Evolutionary conservation across 2,888 invertebrate genomes (phyloP).

Genomic region (Drosophila algonquin): DNA sequence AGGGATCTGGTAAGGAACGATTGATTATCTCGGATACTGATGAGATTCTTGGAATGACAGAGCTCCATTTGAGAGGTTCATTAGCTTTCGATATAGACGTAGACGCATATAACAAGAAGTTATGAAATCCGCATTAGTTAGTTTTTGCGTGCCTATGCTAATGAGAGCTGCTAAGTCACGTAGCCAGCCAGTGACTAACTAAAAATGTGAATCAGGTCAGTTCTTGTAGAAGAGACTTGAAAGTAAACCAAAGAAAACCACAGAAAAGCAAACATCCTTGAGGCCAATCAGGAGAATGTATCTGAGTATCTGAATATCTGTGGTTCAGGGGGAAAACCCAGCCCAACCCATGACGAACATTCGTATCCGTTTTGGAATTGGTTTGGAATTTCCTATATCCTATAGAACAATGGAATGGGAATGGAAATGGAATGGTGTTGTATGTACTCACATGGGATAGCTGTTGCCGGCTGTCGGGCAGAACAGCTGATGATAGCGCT

Average conservation of each 20-base stretch:
- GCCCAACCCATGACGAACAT: neutral
- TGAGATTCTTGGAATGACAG: neutral
- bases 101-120: neutral
- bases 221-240: conserved; percentile 3
- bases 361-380: conserved; percentile 19
- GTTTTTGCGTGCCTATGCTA: conserved; percentile 30
- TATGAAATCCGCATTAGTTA: conserved; percentile 30
- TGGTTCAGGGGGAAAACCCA: conserved; percentile 10
- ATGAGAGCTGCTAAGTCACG: conserved; percentile 21
- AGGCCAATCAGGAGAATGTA: conserved; percentile 33
- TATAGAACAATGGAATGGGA: conserved; percentile 1
- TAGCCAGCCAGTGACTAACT: neutral
- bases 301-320: neutral
- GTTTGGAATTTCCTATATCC: conserved; percentile 33
- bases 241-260: conserved; percentile 14
- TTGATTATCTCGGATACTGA: neutral
- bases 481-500: conserved; percentile 94
- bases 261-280: conserved; percentile 45
- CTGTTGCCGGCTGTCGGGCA: conserved; percentile 96
- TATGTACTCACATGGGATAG: conserved; percentile 92
- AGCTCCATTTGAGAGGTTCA: neutral
- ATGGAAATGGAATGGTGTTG: conserved; percentile 15
- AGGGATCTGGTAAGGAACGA: too few relatives aligned
- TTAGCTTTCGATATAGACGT: neutral
- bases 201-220: conserved; percentile 36